A percentile compares a stretch with the other conserved stretches of the same genome.
Conservation (phyloP, 1,140 invertebrate species). For the Sycobia sp. region DNA sequence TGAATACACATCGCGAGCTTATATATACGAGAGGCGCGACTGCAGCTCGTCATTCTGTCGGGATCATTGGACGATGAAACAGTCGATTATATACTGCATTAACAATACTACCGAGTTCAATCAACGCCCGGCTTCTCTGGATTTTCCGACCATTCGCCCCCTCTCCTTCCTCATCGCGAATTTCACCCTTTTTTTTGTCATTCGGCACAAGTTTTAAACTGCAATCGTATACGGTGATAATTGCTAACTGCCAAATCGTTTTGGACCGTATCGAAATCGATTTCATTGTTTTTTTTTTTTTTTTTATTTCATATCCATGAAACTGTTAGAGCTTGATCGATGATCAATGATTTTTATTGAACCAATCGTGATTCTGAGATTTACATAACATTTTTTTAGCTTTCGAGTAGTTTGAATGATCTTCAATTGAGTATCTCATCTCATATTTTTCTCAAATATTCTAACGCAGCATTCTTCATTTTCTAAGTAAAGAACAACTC, state of each 20-base stretch:
- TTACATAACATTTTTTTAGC: too few relatives aligned
- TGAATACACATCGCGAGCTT: slow-evolving; percentile 27
- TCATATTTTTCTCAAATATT: too few relatives aligned
- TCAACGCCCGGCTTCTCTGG: not conserved
- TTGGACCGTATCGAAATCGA: too few relatives aligned
- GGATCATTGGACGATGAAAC: slow-evolving; percentile 58
- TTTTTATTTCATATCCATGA: too few relatives aligned
- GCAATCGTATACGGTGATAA: not conserved
- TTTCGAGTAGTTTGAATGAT: too few relatives aligned
- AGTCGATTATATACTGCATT: slow-evolving; percentile 59
- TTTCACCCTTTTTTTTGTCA: not conserved
- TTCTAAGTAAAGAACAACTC: too few relatives aligned
- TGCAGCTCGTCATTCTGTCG: slow-evolving; percentile 45
- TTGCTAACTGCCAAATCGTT: not conserved
- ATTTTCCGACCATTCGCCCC: not conserved
- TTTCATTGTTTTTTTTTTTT: too few relatives aligned
- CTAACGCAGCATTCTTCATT: too few relatives aligned
- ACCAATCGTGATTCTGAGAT: too few relatives aligned
- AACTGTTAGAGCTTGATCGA: too few relatives aligned
- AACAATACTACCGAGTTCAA: slow-evolving; percentile 51
- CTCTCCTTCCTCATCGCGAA: not conserved
- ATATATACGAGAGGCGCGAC: not conserved
- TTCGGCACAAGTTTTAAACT: not conserved
- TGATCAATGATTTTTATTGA: too few relatives aligned
- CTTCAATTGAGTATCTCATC: too few relatives aligned